Conservation (phyloP, 2,113 vertebrate species). For the Gavialis gangeticus region DNA sequence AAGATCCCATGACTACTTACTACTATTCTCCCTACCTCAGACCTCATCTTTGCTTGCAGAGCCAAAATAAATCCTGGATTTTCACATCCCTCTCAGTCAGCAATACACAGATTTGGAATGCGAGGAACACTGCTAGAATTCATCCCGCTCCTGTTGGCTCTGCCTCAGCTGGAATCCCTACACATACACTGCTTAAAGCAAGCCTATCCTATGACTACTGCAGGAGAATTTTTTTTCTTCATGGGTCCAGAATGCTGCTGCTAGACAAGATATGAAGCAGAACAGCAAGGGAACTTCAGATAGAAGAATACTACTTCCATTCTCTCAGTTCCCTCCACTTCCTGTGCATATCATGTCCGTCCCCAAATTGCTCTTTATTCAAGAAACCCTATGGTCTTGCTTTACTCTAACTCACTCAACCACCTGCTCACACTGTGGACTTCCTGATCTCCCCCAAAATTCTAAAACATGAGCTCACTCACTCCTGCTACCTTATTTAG, state of each 20-base stretch:
- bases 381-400: neutral
- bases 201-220: neutral
- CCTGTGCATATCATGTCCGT: neutral
- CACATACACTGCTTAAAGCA: neutral
- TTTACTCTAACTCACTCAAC: neutral
- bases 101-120: neutral
- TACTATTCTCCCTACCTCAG: neutral
- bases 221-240: neutral
- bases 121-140: neutral
- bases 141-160: neutral
- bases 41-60: neutral
- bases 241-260: neutral
- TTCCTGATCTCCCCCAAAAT: neutral
- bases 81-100: neutral
- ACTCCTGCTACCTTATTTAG: neutral
- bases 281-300: neutral
- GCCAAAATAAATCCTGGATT: neutral
- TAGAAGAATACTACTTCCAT: neutral
- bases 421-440: neutral
- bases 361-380: neutral
- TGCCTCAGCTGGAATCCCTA: neutral
- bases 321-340: neutral
- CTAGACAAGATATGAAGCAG: neutral
- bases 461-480: neutral
- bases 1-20: neutral